These are phyloP conservation scores for Oxyruncus cristatus DNA, from an alignment of 2,113 vertebrate species.

Conservation along the genomic window DNA sequence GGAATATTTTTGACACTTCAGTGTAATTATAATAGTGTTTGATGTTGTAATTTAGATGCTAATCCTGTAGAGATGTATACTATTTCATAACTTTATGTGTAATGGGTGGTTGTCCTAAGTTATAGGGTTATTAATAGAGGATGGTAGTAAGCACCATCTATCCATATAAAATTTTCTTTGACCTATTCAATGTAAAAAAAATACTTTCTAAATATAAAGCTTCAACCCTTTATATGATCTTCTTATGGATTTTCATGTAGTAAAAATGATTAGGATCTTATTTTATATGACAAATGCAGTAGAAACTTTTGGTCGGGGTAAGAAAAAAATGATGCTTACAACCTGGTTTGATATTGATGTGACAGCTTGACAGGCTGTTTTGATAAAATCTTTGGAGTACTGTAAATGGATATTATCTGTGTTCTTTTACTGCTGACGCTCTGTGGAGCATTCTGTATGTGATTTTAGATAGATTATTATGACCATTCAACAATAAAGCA, in stretches of 20 bases:
- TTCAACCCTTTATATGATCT: neutral
- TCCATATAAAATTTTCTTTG: neutral
- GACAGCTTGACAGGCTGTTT: constrained; percentile 28
- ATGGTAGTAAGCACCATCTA: neutral
- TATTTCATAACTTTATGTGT: neutral
- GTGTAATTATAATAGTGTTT: neutral
- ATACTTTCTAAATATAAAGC: neutral
- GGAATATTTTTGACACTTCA: neutral
- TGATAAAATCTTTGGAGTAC: constrained; percentile 14
- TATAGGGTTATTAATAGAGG: neutral
- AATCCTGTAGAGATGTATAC: neutral
- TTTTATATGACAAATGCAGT: constrained; percentile 9
- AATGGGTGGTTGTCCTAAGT: neutral
- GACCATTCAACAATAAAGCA: neutral
- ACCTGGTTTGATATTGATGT: neutral
- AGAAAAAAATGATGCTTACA: neutral
- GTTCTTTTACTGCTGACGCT: constrained; percentile 24
- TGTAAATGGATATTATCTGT: constrained; percentile 30
- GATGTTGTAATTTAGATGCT: neutral
- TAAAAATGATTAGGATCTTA: neutral
- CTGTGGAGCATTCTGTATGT: neutral
- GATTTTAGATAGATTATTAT: constrained; percentile 32
- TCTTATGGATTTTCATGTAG: neutral
- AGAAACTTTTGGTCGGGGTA: neutral
- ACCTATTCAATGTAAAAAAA: neutral